Conservation (phyloP, 2,888 invertebrate species). For the Tineola bisselliella region DNA sequence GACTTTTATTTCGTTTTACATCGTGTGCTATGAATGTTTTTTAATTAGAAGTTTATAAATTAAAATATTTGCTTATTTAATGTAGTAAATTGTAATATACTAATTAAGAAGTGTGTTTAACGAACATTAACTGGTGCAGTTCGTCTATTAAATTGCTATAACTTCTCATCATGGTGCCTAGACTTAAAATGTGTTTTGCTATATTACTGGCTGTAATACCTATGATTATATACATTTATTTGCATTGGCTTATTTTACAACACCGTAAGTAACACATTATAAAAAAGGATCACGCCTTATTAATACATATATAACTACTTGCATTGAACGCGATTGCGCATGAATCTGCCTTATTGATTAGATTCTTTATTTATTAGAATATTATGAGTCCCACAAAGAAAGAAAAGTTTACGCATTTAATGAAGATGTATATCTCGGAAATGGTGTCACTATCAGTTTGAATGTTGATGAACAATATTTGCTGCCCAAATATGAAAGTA, state of each 20-base stretch:
- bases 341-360: neutral
- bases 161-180: neutral
- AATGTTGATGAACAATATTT: neutral
- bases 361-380: neutral
- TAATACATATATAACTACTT: no score
- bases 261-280: slow-evolving; percentile 15
- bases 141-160: neutral
- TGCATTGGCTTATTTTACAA: neutral
- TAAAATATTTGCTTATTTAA: neutral
- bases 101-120: neutral
- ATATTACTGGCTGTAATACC: slow-evolving; percentile 36
- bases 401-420: neutral
- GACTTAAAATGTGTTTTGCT: neutral
- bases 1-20: no score
- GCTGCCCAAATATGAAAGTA: no score
- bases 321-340: slow-evolving; percentile 17
- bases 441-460: neutral
- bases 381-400: neutral
- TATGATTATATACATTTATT: slow-evolving; percentile 23
- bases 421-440: neutral
- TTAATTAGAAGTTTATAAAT: neutral
- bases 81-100: neutral
- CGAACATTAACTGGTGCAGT: neutral
- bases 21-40: no score
- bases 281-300: slow-evolving; percentile 10